phyloP scores from a whole-genome alignment of 2,797 vertebrate species.

The Peromyscus aztecus region DNA sequence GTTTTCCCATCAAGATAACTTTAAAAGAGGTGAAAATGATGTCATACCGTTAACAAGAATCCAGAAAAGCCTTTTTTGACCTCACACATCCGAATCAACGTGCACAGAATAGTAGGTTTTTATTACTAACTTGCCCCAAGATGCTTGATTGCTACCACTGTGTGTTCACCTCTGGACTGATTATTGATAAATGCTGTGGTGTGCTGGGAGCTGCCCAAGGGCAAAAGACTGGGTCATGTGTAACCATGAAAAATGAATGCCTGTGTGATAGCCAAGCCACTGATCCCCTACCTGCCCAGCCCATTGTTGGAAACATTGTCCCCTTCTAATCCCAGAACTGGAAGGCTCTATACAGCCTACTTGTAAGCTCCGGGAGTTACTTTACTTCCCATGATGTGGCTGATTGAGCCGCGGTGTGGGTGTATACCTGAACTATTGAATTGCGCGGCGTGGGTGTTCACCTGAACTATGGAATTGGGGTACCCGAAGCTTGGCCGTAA shows the following conservation, averaged over 20 bases:
- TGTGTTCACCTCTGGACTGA: background rate
- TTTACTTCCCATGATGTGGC: background rate
- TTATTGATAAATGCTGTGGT: background rate
- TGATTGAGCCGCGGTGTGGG: background rate
- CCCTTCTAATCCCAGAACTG: background rate
- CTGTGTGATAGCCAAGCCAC: background rate
- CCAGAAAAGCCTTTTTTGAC: constrained; percentile 28
- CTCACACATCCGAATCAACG: background rate
- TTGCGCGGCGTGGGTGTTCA: background rate
- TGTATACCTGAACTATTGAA: background rate
- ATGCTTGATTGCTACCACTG: background rate
- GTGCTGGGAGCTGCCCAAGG: background rate
- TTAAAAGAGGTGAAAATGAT: background rate
- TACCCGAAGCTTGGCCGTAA: background rate
- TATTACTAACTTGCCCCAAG: background rate
- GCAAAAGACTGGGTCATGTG: background rate
- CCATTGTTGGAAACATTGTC: background rate
- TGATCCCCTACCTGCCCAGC: background rate
- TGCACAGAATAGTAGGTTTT: background rate
- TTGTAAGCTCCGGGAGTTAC: background rate
- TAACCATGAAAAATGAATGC: background rate
- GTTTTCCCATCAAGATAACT: background rate
- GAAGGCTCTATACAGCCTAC: background rate
- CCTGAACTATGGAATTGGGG: background rate
- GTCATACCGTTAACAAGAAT: background rate